Conservation (phyloP, 1,140 invertebrate species). For the Sitodiplosis mosellana region DNA sequence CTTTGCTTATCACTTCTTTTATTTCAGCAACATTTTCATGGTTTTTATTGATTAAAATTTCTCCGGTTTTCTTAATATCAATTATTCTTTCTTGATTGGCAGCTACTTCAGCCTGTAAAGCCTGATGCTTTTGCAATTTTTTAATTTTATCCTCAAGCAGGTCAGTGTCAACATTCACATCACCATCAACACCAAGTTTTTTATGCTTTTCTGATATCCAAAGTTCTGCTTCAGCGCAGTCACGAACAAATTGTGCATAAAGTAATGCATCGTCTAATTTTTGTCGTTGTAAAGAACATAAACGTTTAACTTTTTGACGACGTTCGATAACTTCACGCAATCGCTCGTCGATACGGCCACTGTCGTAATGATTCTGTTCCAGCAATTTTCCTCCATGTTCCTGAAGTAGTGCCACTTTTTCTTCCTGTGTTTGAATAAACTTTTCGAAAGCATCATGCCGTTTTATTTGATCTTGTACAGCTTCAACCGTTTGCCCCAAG, state of each 20-base stretch:
- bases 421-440: slow-evolving; percentile 58
- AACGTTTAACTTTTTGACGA: slow-evolving; percentile 45
- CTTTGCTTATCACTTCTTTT: slow-evolving; percentile 43
- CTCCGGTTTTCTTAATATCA: slow-evolving; percentile 55
- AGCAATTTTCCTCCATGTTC: slow-evolving; percentile 79
- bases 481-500: slow-evolving; percentile 52
- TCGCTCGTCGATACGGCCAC: slow-evolving; percentile 56
- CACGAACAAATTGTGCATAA: slow-evolving; percentile 77
- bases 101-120: slow-evolving; percentile 85
- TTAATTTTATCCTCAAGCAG: slow-evolving; percentile 79
- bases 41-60: slow-evolving; percentile 42
- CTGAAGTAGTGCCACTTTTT: slow-evolving; percentile 67
- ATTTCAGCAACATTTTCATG: slow-evolving; percentile 58
- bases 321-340: slow-evolving; percentile 51
- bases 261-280: slow-evolving; percentile 62
- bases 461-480: slow-evolving; percentile 69
- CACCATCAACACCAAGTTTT: slow-evolving; percentile 56
- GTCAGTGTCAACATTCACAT: slow-evolving; percentile 45
- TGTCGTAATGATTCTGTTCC: slow-evolving; percentile 87
- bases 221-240: slow-evolving; percentile 69
- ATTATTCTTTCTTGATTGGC: slow-evolving; percentile 76
- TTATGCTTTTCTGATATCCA: slow-evolving; percentile 93
- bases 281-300: slow-evolving; percentile 39
- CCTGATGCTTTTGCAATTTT: slow-evolving; percentile 94
- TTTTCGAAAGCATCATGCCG: slow-evolving; percentile 86